Percentiles rank a stretch among this genome's conserved stretches.
Conservation (phyloP, 2,113 vertebrate genomes). For the Phylloscopus trochilus region DNA sequence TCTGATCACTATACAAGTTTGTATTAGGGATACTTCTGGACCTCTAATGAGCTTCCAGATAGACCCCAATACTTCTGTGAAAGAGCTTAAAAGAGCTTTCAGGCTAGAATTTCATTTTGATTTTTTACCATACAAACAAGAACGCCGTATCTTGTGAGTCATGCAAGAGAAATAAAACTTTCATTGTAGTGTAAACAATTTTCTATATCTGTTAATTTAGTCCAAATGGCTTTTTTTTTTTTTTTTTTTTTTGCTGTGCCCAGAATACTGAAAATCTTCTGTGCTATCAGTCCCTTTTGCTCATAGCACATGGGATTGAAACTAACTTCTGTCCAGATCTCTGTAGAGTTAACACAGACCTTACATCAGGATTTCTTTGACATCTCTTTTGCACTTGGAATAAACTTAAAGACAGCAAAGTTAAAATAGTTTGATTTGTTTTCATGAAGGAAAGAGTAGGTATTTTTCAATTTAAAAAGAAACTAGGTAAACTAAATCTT, state of each 20-base stretch:
- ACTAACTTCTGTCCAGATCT: neutral
- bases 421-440: neutral
- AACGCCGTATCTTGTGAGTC: neutral
- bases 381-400: neutral
- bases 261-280: neutral
- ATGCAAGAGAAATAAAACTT: neutral
- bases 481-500: neutral
- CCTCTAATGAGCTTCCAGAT: neutral
- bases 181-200: neutral
- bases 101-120: neutral
- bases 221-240: neutral
- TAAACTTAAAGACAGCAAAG: neutral
- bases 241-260: neutral
- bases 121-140: neutral
- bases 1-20: neutral
- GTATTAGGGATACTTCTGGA: neutral
- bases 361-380: neutral
- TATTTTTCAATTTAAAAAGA: neutral
- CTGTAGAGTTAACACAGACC: neutral
- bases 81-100: neutral
- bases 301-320: neutral
- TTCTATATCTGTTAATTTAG: slow-evolving; percentile 12
- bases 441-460: neutral
- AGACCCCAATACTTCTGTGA: neutral
- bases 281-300: neutral